Evolutionary conservation across 2,797 vertebrate genomes (phyloP), one percentile per base, ranked within the genome.

Genomic region (Sebastes reedi): DNA sequence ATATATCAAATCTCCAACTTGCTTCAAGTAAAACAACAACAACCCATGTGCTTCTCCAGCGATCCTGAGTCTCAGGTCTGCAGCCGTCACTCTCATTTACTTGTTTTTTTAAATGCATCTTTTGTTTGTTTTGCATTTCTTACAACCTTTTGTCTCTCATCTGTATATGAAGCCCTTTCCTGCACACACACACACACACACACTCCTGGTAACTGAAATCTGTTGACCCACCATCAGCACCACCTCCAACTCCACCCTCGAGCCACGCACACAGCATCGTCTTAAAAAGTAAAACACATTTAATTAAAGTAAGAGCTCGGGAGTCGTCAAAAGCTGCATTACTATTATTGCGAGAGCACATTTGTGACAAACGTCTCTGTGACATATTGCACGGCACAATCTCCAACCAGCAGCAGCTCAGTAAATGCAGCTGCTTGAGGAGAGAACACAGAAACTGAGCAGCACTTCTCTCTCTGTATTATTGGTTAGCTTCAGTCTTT

Each of bases 281-380:
- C 91, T 85, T 78, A 91, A 94, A 93, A 94, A 81, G 74, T 91
- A 91, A 58, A 91, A 81, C 78, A 72, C 61, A 87, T 90, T 96
- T 96, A 96, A 96, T 97, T 96, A 97, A 87, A 83, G 93, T 97
- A 96, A 98, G 95, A 97, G 96, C 97, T 93, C 95, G 1, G 67
- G 87, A 89, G 89, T 91, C 91, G 76, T 87, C 85, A 81, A 91
- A 95, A 82, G 83, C 87, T 91, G 88, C 95, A 93, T 84, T 94
- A 92, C 91, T 92, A 79, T 86, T 92, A 94, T 91, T 92, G 92
- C 83, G 14, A 77, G 90, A 50, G 65, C 67, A 89, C 88, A 85
- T 94, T 93, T 87, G 88, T 90, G 91, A 91, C 89, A 85, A 84
- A 95, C 88, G 80, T 89, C 87, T 81, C 69, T 0, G 72, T 86